Conservation (phyloP, 2,888 invertebrate species). For the Andrena hattorfiana region DNA sequence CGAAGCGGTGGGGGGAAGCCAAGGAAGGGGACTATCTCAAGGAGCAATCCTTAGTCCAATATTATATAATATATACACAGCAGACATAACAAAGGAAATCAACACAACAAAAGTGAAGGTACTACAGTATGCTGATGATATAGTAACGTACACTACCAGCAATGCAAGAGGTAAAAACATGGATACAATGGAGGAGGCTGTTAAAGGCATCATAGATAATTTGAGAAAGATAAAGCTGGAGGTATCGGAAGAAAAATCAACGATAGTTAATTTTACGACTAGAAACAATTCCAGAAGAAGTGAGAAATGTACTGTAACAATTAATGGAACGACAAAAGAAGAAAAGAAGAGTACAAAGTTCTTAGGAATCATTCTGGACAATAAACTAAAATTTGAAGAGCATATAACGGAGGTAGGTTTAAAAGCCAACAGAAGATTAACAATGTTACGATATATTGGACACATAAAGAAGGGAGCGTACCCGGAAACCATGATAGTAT, state of each 20-base stretch:
- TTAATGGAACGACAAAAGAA: neutral
- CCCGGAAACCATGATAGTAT: neutral
- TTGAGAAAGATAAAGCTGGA: neutral
- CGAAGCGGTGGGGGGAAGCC: neutral
- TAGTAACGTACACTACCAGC: neutral
- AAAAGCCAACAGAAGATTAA: neutral
- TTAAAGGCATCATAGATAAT: neutral
- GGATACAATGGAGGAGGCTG: too few relatives aligned
- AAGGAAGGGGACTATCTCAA: neutral
- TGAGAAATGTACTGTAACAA: neutral
- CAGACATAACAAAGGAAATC: neutral
- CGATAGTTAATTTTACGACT: neutral
- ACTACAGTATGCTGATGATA: neutral
- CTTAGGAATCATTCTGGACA: neutral
- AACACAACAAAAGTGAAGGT: neutral
- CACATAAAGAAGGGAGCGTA: neutral
- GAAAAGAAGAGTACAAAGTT: neutral
- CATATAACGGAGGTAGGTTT: neutral
- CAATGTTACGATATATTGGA: neutral
- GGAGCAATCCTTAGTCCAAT: neutral
- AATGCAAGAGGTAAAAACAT: neutral
- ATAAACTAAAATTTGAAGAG: neutral
- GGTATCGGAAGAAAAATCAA: neutral
- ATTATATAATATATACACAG: neutral
- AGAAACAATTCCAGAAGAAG: neutral